These are phyloP conservation scores for Phalera bucephala DNA, from an alignment of 2,888 invertebrate genomes.

Conservation along the genomic window DNA sequence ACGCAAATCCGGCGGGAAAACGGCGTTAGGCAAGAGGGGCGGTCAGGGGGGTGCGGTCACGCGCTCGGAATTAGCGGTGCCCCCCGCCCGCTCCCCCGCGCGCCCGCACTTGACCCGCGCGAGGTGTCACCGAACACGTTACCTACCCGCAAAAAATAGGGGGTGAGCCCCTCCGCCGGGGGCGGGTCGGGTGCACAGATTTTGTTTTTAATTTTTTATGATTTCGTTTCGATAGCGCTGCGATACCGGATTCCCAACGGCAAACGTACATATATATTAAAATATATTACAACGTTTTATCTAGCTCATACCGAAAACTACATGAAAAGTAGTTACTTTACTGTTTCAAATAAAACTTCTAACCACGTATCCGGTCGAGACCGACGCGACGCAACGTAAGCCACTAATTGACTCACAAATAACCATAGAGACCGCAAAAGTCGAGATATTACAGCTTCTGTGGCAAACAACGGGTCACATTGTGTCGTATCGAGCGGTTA, in stretches of 20 bases:
- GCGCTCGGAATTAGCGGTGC: conserved; percentile 69
- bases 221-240: conserved; percentile 54
- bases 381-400: conserved; percentile 34
- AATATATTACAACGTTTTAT: too few relatives aligned
- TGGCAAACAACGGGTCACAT: conserved; percentile 50
- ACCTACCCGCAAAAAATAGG: conserved; percentile 72
- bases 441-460: conserved; percentile 48
- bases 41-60: conserved; percentile 61
- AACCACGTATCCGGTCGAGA: conserved; percentile 35
- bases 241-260: conserved; percentile 14
- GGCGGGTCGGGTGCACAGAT: conserved; percentile 47
- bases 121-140: conserved; percentile 77
- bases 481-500: conserved; percentile 39
- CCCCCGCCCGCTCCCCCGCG: too few relatives aligned
- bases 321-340: too few relatives aligned
- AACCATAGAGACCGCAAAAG: conserved; percentile 50
- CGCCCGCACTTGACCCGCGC: conserved; percentile 63
- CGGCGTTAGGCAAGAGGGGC: conserved; percentile 33
- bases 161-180: conserved; percentile 41
- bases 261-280: too few relatives aligned
- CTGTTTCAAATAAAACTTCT: too few relatives aligned
- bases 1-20: conserved; percentile 80
- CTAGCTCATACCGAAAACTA: too few relatives aligned
- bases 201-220: conserved; percentile 70
- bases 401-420: conserved; percentile 58